Conservation (phyloP, 2,888 invertebrate genomes). For the Branchellion lobata region DNA sequence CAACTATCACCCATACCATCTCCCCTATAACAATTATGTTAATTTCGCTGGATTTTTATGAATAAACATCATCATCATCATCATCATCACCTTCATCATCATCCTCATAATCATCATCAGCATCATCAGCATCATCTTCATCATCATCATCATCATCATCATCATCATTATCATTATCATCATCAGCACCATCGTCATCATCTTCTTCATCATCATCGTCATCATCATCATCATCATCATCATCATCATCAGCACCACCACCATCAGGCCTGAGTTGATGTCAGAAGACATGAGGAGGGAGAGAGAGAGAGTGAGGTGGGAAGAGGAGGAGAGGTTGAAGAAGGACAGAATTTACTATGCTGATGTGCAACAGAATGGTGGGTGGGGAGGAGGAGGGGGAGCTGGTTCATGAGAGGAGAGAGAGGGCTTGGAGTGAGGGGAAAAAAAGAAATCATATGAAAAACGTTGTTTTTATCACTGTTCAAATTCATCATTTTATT, state of each 20-base stretch:
- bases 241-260: neutral
- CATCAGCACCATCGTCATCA: constrained; percentile 14
- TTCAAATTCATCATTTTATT: neutral
- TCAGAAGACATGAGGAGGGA: constrained; percentile 69
- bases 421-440: neutral
- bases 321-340: constrained; percentile 71
- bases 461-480: neutral
- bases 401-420: neutral
- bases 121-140: constrained; percentile 28
- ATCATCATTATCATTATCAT: constrained; percentile 26
- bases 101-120: constrained; percentile 17
- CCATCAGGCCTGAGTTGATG: constrained; percentile 57
- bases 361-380: constrained; percentile 83
- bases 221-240: constrained; percentile 15
- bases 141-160: constrained; percentile 26
- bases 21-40: no score
- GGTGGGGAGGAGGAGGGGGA: constrained; percentile 51
- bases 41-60: no score
- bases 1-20: no score
- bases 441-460: neutral
- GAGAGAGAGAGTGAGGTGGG: constrained; percentile 75
- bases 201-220: constrained; percentile 16
- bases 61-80: no score
- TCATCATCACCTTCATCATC: no score
- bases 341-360: constrained; percentile 82